These are phyloP conservation scores for Drosophila ananassae DNA, from an alignment of 1,140 invertebrate species.

Conservation along the genomic window DNA sequence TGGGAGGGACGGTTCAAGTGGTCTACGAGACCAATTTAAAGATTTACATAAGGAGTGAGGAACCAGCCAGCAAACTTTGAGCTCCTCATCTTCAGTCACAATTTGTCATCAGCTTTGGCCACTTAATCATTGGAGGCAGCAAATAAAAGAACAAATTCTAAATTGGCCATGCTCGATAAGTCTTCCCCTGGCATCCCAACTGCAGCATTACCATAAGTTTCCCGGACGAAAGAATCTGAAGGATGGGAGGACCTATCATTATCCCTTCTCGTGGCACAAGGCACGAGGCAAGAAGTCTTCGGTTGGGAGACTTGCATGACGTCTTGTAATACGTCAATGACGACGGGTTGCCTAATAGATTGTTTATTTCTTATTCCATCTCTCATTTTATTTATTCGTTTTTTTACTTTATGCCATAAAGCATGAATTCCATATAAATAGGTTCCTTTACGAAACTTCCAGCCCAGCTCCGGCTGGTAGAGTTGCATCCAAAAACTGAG, in stretches of 20 bases:
- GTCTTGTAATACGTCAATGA: slow-evolving; percentile 80
- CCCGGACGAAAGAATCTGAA: background rate
- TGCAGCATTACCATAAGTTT: slow-evolving; percentile 63
- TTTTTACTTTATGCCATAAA: slow-evolving; percentile 52
- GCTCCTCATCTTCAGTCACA: slow-evolving; percentile 43
- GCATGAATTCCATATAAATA: slow-evolving; percentile 26
- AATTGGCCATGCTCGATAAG: slow-evolving; percentile 71
- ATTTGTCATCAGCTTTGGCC: slow-evolving; percentile 77
- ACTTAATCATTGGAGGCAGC: slow-evolving; percentile 56
- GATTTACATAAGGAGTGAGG: slow-evolving; percentile 6
- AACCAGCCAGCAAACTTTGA: slow-evolving; percentile 10
- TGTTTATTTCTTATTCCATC: slow-evolving; percentile 61
- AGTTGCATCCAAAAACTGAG: slow-evolving; percentile 16
- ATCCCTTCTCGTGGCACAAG: slow-evolving; percentile 48
- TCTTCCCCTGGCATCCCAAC: slow-evolving; percentile 22
- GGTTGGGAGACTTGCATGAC: slow-evolving; percentile 63
- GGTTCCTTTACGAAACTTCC: slow-evolving; percentile 39
- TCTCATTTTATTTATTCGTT: slow-evolving; percentile 5
- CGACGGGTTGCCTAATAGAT: slow-evolving; percentile 79
- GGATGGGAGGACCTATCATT: slow-evolving; percentile 38
- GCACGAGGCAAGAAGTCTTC: slow-evolving; percentile 37
- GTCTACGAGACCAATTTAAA: slow-evolving; percentile 73
- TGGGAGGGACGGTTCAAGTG: slow-evolving; percentile 58
- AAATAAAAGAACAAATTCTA: slow-evolving; percentile 24
- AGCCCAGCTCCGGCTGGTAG: slow-evolving; percentile 17